Base-by-base conservation (phyloP, 2,113 vertebrate genomes). In the Chaetorhynchus papuensis region DNA sequence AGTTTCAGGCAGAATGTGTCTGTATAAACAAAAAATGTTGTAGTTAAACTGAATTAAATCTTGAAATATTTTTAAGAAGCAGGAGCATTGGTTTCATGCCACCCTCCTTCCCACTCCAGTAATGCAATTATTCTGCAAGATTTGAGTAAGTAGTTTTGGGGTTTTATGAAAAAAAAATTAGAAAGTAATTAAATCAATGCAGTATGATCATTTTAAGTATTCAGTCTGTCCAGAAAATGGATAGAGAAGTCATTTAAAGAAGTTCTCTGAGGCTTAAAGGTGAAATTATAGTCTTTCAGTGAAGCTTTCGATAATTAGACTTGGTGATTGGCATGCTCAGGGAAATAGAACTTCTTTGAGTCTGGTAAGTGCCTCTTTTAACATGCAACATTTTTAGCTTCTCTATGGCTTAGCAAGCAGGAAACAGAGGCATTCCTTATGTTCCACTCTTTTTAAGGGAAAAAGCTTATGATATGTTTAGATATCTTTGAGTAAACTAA, bases 331-430 rank as follows among this genome's bases (percentile, higher is more conserved):
- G 53, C 61, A 47, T 63, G 23, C 33, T 56, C 61, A 64, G 53
- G 31, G 84, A 89, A 93, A 84, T 15, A 95, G 65, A 92, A 77
- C 41, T 12, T 89, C 68, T 90, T 87, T 91, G 61, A 94, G 53
- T 33, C 26, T 86, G 31, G 5, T 53, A 79, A 94, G 84, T 87
- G 60, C 30, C 61, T 87, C 70, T 91, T 94, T 95, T 72, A 93
- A 83, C 24, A 30, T 27, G 20, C 13, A 80, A 63, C 4, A 39
- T 44, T 91, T 86, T 93, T 57, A 76, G 49, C 24, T 79, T 84
- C 33, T 76, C 31, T 50, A 24, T 63, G 50, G 42, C 13, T 92
- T 91, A 89, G 37, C 17, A 87, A 77, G 78, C 3, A 83, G 77
- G 75, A 83, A 45, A 69, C 37, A 85, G 42, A 88, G 27, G 16